phyloP scores from a whole-genome alignment of 2,113 vertebrate species.

The Pholis gunnellus region DNA sequence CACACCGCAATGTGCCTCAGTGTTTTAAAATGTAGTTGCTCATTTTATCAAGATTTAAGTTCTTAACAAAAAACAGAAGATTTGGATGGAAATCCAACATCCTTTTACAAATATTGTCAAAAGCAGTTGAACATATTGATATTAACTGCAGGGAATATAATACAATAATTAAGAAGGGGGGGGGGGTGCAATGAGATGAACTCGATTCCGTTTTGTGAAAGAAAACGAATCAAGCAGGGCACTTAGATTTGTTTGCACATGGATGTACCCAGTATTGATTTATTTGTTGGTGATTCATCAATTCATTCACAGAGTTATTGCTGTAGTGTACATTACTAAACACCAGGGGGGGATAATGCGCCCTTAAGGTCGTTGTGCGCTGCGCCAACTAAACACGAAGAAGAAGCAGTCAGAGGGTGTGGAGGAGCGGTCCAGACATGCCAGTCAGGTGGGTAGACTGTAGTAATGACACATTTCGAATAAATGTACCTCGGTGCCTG shows the following conservation, averaged over 20 bases:
- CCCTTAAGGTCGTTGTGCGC: fast-evolving
- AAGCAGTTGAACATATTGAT: neutral
- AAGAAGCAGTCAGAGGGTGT: constrained; percentile 50
- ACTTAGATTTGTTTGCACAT: neutral
- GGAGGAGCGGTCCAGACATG: constrained; percentile 57
- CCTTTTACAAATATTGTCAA: neutral
- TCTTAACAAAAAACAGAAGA: neutral
- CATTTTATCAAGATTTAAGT: no score
- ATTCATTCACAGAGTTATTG: neutral
- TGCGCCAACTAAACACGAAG: neutral
- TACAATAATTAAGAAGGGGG: neutral
- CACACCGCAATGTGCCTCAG: no score
- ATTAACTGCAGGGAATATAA: neutral
- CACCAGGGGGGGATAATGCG: neutral
- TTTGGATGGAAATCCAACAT: neutral
- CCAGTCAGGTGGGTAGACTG: constrained; percentile 63
- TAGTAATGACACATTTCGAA: neutral
- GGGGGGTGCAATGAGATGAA: neutral
- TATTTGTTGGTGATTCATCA: neutral
- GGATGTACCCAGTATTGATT: neutral
- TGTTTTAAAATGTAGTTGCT: no score
- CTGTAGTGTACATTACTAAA: neutral
- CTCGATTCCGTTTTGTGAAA: neutral
- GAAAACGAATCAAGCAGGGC: neutral
- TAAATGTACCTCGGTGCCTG: neutral